Percentiles rank a stretch among this genome's conserved stretches.
Evolutionary conservation across 2,888 invertebrate species (phyloP).

Genomic region (Salticus scenicus): DNA sequence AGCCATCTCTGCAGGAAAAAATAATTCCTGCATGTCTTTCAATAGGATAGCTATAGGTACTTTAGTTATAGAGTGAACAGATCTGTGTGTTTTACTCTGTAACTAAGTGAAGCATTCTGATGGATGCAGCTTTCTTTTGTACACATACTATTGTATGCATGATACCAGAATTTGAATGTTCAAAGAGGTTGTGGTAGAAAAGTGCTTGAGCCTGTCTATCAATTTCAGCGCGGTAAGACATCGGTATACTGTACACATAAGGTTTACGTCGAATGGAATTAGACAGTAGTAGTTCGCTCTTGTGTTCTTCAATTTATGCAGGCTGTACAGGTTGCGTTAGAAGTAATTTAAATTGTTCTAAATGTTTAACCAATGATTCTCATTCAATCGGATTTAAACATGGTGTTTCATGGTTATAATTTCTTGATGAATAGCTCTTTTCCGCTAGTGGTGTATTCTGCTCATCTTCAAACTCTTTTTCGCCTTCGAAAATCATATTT

Average conservation of each 20-base stretch:
- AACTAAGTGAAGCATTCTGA: too few species aligned
- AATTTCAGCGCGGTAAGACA: too few species aligned
- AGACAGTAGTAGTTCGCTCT: slow-evolving; percentile 12
- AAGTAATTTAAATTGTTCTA: background rate
- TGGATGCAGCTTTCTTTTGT: background rate
- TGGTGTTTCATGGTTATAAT: background rate
- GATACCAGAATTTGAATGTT: too few species aligned
- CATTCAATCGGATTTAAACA: too few species aligned
- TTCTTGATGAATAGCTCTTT: background rate
- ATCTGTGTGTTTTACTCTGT: too few species aligned
- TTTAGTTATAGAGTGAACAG: too few species aligned
- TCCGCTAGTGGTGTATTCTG: background rate
- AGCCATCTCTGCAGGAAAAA: too few species aligned
- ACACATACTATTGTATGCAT: too few species aligned
- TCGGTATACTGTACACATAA: too few species aligned
- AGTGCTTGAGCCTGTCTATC: slow-evolving; percentile 13
- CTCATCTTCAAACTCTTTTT: background rate
- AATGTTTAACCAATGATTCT: background rate
- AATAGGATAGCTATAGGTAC: too few species aligned
- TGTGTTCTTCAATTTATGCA: background rate
- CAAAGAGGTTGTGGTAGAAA: background rate
- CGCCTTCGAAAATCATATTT: background rate
- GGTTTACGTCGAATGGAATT: background rate
- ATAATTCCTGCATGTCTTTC: too few species aligned
- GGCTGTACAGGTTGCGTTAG: slow-evolving; percentile 5